Conservation (phyloP, 2,113 vertebrate genomes). For the Athene cunicularia region DNA sequence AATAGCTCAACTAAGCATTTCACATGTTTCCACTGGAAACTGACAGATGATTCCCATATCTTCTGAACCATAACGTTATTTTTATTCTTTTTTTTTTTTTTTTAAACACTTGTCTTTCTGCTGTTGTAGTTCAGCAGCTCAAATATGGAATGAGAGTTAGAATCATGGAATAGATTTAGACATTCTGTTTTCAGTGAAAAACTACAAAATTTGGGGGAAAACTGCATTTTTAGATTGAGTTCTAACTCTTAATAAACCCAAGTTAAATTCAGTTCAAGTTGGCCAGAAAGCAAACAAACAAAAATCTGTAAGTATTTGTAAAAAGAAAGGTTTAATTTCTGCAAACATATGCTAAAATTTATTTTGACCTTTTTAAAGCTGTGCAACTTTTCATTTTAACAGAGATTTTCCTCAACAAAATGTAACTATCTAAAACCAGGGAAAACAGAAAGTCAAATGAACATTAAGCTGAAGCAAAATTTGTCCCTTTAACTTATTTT, state of each 20-base stretch:
- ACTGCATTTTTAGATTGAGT: background rate
- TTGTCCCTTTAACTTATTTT: background rate
- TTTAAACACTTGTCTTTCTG: background rate
- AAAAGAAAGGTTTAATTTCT: background rate
- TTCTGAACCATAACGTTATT: background rate
- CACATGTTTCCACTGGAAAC: rapidly evolving
- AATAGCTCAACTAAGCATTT: background rate
- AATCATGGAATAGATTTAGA: background rate
- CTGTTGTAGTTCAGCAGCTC: background rate
- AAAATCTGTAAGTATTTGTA: background rate
- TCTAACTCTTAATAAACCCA: background rate
- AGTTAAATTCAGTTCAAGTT: background rate
- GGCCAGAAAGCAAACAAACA: background rate
- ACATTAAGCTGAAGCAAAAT: background rate
- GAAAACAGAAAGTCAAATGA: background rate
- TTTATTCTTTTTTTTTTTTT: background rate
- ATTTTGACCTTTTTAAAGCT: background rate
- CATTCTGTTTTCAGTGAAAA: background rate
- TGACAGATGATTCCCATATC: background rate
- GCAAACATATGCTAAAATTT: background rate
- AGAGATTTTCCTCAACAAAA: background rate
- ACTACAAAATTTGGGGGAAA: background rate
- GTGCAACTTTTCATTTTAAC: background rate
- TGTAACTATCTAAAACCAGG: background rate
- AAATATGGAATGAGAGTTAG: background rate